A percentile compares a stretch with the other conserved stretches of the same genome.
These are phyloP conservation scores for Melanophora roralis DNA, from an alignment of 2,888 invertebrate genomes.

Conservation along the genomic window DNA sequence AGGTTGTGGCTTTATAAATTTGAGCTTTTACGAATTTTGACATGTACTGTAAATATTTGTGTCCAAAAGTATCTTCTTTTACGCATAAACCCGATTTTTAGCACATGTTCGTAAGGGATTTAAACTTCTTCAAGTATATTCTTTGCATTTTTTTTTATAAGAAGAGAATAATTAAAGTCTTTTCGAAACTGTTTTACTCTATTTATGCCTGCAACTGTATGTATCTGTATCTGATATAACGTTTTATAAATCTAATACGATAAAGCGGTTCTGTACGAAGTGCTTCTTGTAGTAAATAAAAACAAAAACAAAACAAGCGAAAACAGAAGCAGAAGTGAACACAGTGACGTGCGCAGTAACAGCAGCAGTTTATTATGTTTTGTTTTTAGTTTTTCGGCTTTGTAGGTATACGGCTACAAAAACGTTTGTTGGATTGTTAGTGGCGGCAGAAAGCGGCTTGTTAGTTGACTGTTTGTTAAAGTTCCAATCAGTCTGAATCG, in stretches of 20 bases:
- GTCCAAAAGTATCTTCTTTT: no score
- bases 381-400: background rate
- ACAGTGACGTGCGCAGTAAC: slow-evolving; percentile 30
- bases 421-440: slow-evolving; percentile 43
- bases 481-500: slow-evolving; percentile 73
- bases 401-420: slow-evolving; percentile 3
- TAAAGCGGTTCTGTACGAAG: no score
- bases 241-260: slow-evolving; percentile 44
- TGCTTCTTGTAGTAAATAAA: slow-evolving; percentile 45
- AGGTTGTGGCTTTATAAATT: no score
- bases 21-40: no score
- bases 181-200: background rate
- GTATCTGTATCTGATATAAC: slow-evolving; percentile 26
- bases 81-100: no score
- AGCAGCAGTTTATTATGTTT: slow-evolving; percentile 29
- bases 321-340: slow-evolving; percentile 29
- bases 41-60: no score
- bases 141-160: no score
- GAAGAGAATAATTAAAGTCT: background rate
- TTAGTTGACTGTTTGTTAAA: slow-evolving; percentile 68
- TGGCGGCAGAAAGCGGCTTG: slow-evolving; percentile 66
- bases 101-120: no score
- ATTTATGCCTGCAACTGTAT: no score
- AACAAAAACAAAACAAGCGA: slow-evolving; percentile 35
- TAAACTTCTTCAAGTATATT: no score